Evolutionary conservation across 2,888 invertebrate species (phyloP), one percentile per base, ranked within the genome.

Genomic region (Stratiomys singularior): DNA sequence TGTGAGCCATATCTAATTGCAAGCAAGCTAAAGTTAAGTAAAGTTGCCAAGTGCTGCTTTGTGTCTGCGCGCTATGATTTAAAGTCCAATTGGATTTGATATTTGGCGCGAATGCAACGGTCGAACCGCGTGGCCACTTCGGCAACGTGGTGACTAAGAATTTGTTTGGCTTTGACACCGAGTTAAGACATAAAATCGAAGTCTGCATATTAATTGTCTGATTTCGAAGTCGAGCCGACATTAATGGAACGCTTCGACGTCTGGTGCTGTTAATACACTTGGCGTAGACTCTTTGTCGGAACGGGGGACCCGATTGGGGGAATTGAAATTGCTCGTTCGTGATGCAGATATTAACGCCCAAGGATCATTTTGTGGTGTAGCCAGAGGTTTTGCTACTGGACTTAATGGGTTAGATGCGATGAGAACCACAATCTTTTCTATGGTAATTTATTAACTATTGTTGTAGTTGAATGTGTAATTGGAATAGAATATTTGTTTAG

Each of bases 131-230:
- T 23, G n/a, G 21, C 18, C 44, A 44, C 21, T 44, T 9, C 15
- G 46, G 18, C 56, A 27, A 27, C 28, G 52, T 28, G 56, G 27
- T 23, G 56, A 72, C 47, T 72, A 27, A 23, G 56, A 72, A 23
- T 27, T n/a, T 72, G 72, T 28, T 52, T 74, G 11, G 37, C 23
- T 27, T 74, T 60, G 74, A 74, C 74, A 74, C 74, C 60, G 4
- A 60, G 74, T 44, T 74, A 74, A 74, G 74, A 74, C 74, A 37
- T 74, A 3, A 60, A 74, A 74, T 74, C 74, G 74, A 74, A 60
- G 74, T 74, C 60, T 74, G 74, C 74, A 74, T 74, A 74, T 74
- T 74, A 74, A 74, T 74, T 23, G 74, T 37, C 74, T 74, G 74
- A 74, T 74, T 74, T 74, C 56, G 11, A 74, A 23, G 25, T 37